Evolutionary conservation across 2,113 vertebrate genomes (phyloP).

Genomic region (Hyaena hyaena): DNA sequence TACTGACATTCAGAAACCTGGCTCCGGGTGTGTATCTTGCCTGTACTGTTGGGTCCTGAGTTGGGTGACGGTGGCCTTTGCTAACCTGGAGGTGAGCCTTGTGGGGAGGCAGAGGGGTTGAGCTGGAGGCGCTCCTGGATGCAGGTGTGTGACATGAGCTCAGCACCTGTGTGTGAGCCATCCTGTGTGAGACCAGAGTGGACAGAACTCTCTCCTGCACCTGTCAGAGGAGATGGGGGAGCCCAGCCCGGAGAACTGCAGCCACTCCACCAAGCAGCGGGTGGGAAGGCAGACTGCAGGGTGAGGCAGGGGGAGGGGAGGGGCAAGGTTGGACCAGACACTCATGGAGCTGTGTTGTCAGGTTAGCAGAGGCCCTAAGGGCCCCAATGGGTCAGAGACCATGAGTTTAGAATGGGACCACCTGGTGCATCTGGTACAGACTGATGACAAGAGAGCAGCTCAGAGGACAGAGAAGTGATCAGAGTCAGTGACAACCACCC

Average conservation of each 20-base stretch:
- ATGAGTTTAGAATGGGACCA: too few relatives aligned
- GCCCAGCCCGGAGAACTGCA: background rate
- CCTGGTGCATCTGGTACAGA: background rate
- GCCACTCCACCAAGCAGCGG: background rate
- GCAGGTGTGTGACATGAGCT: background rate
- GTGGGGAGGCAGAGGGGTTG: background rate
- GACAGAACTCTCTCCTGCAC: background rate
- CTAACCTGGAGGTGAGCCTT: background rate
- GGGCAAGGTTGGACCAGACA: background rate
- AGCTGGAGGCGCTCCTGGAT: background rate
- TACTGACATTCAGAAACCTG: background rate
- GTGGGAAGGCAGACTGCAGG: background rate
- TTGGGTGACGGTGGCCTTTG: background rate
- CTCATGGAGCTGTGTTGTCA: background rate
- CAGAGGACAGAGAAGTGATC: background rate
- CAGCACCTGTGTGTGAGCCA: background rate
- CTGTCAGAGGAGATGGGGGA: background rate
- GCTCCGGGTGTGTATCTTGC: background rate
- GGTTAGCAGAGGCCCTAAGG: background rate
- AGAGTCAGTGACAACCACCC: background rate
- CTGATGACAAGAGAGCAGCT: background rate
- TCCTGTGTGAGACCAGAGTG: too few relatives aligned
- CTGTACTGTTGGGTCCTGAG: background rate
- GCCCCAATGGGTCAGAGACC: background rate
- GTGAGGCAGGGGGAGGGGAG: background rate